A percentile compares a stretch with the other conserved stretches of the same genome.
Conservation (phyloP, 2,113 vertebrate species). For the Desmodus rotundus region DNA sequence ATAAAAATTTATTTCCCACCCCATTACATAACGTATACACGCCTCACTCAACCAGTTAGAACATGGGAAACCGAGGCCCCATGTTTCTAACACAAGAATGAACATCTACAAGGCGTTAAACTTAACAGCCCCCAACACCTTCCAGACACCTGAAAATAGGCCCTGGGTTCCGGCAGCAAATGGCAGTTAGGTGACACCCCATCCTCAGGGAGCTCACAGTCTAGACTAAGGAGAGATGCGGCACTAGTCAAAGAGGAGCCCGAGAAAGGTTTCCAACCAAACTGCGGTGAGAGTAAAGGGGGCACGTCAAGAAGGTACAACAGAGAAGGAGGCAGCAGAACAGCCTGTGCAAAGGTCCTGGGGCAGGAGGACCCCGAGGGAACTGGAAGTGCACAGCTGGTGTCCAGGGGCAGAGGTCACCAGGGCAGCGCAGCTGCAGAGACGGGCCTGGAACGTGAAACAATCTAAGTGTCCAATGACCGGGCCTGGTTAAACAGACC, state of each 20-base stretch:
- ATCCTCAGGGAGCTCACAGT: background rate
- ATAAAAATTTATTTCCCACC: background rate
- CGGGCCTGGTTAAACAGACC: rapidly evolving
- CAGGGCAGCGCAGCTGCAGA: background rate
- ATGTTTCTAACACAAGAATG: background rate
- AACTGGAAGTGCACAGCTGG: background rate
- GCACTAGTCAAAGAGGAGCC: background rate
- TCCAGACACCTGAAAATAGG: background rate
- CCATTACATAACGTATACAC: background rate
- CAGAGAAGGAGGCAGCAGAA: background rate
- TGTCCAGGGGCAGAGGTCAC: background rate
- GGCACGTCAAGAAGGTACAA: background rate
- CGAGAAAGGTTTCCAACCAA: background rate
- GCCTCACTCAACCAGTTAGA: background rate
- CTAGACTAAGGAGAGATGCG: too few relatives aligned
- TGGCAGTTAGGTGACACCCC: background rate
- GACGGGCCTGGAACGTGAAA: background rate
- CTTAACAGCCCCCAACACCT: background rate
- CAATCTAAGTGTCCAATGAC: background rate
- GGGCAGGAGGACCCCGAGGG: background rate
- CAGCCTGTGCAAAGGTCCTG: background rate
- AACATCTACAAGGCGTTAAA: background rate
- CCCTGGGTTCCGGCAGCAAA: background rate
- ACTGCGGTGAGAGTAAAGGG: background rate
- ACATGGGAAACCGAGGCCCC: background rate